Percentiles rank a stretch among this genome's conserved stretches.
phyloP scores from a whole-genome alignment of 2,888 invertebrate genomes.

The Hoplodrina blanda region DNA sequence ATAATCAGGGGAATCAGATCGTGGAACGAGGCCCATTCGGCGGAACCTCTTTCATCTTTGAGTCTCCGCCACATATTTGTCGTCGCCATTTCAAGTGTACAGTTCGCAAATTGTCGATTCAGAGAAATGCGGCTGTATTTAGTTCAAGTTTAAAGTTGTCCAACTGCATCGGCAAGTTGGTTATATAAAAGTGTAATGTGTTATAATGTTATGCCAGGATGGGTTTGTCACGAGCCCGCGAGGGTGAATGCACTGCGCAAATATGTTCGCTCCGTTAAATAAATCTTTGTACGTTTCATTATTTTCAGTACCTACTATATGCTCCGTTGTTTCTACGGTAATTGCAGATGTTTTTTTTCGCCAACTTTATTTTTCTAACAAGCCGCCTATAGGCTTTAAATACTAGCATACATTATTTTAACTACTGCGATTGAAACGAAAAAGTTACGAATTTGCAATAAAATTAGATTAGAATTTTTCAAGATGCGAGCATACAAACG shows the following conservation, averaged over 20 bases:
- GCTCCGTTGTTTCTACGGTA: slow-evolving; percentile 50
- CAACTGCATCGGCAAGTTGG: slow-evolving; percentile 54
- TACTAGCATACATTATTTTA: slow-evolving; percentile 1
- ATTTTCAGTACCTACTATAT: slow-evolving; percentile 49
- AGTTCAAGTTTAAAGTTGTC: slow-evolving; percentile 54
- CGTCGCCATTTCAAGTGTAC: slow-evolving; percentile 47
- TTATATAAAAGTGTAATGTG: slow-evolving; percentile 66
- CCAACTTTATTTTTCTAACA: slow-evolving; percentile 17
- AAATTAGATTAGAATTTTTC: slow-evolving; percentile 21
- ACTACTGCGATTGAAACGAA: slow-evolving; percentile 6
- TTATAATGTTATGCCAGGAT: slow-evolving; percentile 81
- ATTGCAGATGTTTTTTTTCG: slow-evolving; percentile 21
- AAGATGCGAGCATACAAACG: background rate
- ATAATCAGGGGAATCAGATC: slow-evolving; percentile 75
- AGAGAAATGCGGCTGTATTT: slow-evolving; percentile 45
- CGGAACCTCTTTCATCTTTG: slow-evolving; percentile 50
- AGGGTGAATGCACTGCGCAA: slow-evolving; percentile 85
- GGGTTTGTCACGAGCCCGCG: slow-evolving; percentile 80
- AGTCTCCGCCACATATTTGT: slow-evolving; percentile 59
- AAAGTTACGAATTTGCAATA: slow-evolving; percentile 13
- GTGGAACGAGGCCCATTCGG: slow-evolving; percentile 71
- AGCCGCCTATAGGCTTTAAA: slow-evolving; percentile 6
- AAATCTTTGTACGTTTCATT: slow-evolving; percentile 74
- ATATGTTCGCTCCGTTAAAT: slow-evolving; percentile 77
- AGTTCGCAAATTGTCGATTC: slow-evolving; percentile 44